These are phyloP conservation scores for Aethes cnicana DNA, from an alignment of 2,888 invertebrate species.

Conservation along the genomic window DNA sequence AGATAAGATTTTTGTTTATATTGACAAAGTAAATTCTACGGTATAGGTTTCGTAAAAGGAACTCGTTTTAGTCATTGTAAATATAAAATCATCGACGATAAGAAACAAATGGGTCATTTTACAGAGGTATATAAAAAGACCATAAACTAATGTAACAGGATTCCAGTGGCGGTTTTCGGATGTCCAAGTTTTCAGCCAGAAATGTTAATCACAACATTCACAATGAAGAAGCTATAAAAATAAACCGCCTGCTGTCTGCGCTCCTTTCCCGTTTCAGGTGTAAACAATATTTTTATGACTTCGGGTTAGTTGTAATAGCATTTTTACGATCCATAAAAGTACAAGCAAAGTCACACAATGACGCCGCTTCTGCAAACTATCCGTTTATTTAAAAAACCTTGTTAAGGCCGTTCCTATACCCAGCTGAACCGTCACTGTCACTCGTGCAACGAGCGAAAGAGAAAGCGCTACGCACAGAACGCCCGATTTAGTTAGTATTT, in stretches of 20 bases:
- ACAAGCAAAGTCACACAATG: conserved; percentile 15
- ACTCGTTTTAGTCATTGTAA: conserved; percentile 11
- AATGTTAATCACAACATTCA: not conserved
- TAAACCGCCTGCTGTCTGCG: not conserved
- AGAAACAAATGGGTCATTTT: not conserved
- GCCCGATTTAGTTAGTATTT: too few species aligned
- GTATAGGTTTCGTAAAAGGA: conserved; percentile 17
- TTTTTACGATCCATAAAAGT: conserved; percentile 13
- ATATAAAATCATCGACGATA: conserved; percentile 2
- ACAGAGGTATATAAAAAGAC: too few species aligned
- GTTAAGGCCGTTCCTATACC: not conserved
- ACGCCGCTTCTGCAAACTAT: conserved; percentile 5
- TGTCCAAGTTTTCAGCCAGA: not conserved
- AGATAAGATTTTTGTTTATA: conserved; percentile 28
- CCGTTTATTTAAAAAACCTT: not conserved
- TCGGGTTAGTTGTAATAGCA: conserved; percentile 5
- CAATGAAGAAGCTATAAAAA: conserved; percentile 15
- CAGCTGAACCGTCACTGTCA: too few species aligned
- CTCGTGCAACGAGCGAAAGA: too few species aligned
- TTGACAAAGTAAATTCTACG: conserved; percentile 26
- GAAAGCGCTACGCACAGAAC: too few species aligned
- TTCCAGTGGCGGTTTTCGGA: not conserved
- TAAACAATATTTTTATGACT: conserved; percentile 17
- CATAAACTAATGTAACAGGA: not conserved
- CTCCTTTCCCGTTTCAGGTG: conserved; percentile 11